Evolutionary conservation across 2,888 invertebrate species (phyloP).

Genomic region (Leucoptera coffeella): DNA sequence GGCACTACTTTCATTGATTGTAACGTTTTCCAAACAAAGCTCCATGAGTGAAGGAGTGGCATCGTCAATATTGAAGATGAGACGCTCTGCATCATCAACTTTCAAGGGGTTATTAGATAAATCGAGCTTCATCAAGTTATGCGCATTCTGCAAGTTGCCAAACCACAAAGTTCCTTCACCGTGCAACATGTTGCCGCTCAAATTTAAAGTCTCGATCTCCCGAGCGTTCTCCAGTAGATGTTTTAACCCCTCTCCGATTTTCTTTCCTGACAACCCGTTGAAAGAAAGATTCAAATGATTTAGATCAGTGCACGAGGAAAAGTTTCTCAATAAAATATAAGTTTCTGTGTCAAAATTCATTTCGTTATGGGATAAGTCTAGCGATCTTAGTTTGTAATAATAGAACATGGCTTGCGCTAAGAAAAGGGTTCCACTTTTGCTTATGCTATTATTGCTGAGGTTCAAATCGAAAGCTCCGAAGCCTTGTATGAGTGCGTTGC

Average conservation of each 20-base stretch:
- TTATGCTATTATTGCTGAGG: slow-evolving; percentile 20
- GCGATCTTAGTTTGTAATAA: slow-evolving; percentile 15
- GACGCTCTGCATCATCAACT: slow-evolving; percentile 13
- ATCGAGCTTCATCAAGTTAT: slow-evolving; percentile 16
- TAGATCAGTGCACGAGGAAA: slow-evolving; percentile 15
- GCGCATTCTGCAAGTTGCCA: slow-evolving; percentile 12
- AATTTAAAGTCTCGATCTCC: slow-evolving; percentile 13
- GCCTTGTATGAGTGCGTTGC: slow-evolving; percentile 13
- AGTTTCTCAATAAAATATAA: slow-evolving; percentile 11
- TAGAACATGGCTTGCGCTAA: slow-evolving; percentile 18
- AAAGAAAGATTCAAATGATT: slow-evolving; percentile 22
- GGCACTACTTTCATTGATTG: slow-evolving; percentile 12
- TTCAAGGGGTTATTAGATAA: slow-evolving; percentile 23
- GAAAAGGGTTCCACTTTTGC: slow-evolving; percentile 12
- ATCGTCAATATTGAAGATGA: slow-evolving; percentile 14
- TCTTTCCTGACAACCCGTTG: slow-evolving; percentile 16
- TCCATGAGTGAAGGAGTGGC: slow-evolving; percentile 13
- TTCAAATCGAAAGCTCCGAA: slow-evolving; percentile 14
- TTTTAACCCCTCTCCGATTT: slow-evolving; percentile 14
- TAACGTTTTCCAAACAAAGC: slow-evolving; percentile 19
- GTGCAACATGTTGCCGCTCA: slow-evolving; percentile 20
- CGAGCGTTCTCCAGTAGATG: slow-evolving; percentile 12
- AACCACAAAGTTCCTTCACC: slow-evolving; percentile 14
- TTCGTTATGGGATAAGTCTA: slow-evolving; percentile 29
- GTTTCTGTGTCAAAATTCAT: slow-evolving; percentile 12